Evolutionary conservation across 2,113 vertebrate genomes (phyloP).

Genomic region (Ardeotis arabs): DNA sequence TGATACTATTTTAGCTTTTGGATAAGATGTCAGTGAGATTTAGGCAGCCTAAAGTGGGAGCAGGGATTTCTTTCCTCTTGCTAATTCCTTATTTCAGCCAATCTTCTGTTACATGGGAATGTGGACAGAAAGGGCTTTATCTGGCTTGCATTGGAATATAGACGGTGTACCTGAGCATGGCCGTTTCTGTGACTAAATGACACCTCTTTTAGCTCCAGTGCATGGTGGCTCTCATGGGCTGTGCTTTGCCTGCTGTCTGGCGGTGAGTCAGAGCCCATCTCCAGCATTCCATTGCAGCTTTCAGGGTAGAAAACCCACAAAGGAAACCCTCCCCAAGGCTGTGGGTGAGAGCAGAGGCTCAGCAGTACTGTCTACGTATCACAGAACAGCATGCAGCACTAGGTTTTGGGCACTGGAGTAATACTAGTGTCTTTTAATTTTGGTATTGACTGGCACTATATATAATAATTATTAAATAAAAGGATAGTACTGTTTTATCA

Average conservation of each 20-base stretch:
- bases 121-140: neutral
- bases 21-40: neutral
- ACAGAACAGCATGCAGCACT: neutral
- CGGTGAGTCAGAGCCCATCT: neutral
- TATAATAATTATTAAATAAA: neutral
- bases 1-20: slow-evolving; percentile 35
- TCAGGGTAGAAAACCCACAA: neutral
- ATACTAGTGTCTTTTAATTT: neutral
- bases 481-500: neutral
- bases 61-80: neutral
- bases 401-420: neutral
- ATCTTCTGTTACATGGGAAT: neutral
- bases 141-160: neutral
- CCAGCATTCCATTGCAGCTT: neutral
- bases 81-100: slow-evolving; percentile 19
- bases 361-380: neutral
- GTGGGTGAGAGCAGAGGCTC: neutral
- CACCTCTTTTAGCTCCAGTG: neutral
- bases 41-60: neutral
- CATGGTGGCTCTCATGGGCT: neutral
- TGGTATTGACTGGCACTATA: neutral
- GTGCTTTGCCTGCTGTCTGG: neutral
- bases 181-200: neutral
- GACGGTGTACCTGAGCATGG: neutral
- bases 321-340: neutral